Base-by-base conservation (phyloP, 2,113 vertebrate species). In the Plotosus lineatus region DNA sequence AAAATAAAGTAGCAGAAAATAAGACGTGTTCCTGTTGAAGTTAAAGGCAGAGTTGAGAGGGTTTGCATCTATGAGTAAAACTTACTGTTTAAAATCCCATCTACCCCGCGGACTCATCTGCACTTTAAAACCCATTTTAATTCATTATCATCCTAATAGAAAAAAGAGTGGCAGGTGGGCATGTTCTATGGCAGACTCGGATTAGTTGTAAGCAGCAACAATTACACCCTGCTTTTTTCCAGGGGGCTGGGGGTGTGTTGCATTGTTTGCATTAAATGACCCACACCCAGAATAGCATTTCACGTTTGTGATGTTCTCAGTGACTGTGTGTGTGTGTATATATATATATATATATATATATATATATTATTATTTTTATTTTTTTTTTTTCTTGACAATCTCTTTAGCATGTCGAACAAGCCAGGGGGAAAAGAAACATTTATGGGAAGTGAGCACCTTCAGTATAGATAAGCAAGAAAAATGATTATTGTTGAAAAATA, bases 111-210 rank as follows among this genome's bases (percentile, higher is more conserved):
- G 23, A 48, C 14, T 48, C 6, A 2, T 68, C 14, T 71, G 19
- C 2, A 0, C n/a, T 71, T 31, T 71, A 31, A 71, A 48, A 42
- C 11, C n/a, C n/a, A 19, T 9, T 68, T 77, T 42, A 15, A 76
- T 17, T 60, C 2, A n/a, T n/a, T n/a, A n/a, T n/a, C n/a, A 44
- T n/a, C 40, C 55, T 26, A 58, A 48, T 14, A 4, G 9, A 26
- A 69, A 26, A 3, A 53, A 53, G 19, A 36, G 38, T 60, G 55
- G 74, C 44, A 77, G 71, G 77, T 44, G 77, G 53, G 40, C 78
- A 42, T 44, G 38, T 40, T 60, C 55, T 44, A 19, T 44, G 55
- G 53, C 55, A 10, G 51, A 31, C 40, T 12, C 33, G 40, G 12
- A 33, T 60, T 31, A 31, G 23, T 40, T 76, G 19, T 4, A 50